phyloP scores from a whole-genome alignment of 1,140 invertebrate species.

The Ruditapes philippinarum region DNA sequence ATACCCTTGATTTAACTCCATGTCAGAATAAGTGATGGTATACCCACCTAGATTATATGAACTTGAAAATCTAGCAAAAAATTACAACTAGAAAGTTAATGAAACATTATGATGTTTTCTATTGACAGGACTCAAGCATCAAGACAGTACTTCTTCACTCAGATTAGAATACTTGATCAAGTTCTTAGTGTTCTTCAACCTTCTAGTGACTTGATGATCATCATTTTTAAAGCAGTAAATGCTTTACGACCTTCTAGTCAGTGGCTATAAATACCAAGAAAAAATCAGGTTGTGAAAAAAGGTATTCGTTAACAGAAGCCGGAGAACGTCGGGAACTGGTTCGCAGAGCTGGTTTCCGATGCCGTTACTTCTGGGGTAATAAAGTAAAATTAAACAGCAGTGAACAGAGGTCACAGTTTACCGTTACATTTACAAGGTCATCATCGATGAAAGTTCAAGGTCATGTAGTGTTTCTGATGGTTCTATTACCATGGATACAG shows the following conservation, averaged over 20 bases:
- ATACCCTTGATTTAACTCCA: too few species aligned
- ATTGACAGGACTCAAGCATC: constrained; percentile 35
- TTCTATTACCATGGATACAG: neutral
- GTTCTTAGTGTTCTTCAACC: neutral
- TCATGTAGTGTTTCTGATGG: neutral
- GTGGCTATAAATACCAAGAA: constrained; percentile 21
- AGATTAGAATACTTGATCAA: constrained; percentile 11
- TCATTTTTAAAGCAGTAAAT: neutral
- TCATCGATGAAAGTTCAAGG: neutral
- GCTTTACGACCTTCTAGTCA: neutral
- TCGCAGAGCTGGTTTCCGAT: neutral
- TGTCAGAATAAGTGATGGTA: too few species aligned
- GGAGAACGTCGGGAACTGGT: neutral
- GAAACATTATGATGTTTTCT: too few species aligned
- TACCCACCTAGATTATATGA: too few species aligned
- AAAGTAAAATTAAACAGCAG: neutral
- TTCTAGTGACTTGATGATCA: neutral
- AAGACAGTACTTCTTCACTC: constrained; percentile 43
- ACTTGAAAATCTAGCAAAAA: too few species aligned
- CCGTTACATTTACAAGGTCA: neutral
- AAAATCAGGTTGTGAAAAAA: neutral
- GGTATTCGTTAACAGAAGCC: neutral
- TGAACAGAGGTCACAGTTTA: too few species aligned
- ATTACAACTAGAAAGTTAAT: too few species aligned
- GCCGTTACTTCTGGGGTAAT: too few species aligned